Evolutionary conservation across 2,888 invertebrate species (phyloP).

Genomic region (Apantesis nais): DNA sequence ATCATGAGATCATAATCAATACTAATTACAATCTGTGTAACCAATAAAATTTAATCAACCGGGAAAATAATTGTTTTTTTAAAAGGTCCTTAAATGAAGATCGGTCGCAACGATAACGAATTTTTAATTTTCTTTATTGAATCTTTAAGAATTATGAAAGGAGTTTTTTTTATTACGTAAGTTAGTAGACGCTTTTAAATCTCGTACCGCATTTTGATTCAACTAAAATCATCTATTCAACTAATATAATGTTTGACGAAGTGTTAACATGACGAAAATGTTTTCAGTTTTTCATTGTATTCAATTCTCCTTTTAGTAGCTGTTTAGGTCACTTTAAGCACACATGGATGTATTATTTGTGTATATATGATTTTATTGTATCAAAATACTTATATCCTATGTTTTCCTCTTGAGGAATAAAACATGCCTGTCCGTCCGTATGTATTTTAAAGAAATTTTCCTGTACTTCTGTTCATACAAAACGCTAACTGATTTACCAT

Average conservation of each 20-base stretch:
- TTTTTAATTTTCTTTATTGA: slow-evolving; percentile 52
- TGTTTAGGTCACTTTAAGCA: neutral
- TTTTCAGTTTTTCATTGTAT: neutral
- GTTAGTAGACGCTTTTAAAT: slow-evolving; percentile 6
- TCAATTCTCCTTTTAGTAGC: no score
- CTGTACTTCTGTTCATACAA: neutral
- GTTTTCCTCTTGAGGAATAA: neutral
- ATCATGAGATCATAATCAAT: slow-evolving; percentile 51
- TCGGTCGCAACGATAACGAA: slow-evolving; percentile 57
- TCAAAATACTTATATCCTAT: neutral
- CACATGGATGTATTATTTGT: neutral
- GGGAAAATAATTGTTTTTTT: slow-evolving; percentile 52
- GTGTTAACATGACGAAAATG: neutral
- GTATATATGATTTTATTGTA: neutral
- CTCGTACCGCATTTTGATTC: neutral
- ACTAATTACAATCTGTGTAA: slow-evolving; percentile 66
- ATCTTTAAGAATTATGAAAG: slow-evolving; percentile 31
- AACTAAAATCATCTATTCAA: neutral
- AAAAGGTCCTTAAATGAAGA: slow-evolving; percentile 54
- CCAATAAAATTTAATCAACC: slow-evolving; percentile 71
- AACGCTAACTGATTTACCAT: neutral
- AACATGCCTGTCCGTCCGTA: neutral
- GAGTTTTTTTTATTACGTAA: slow-evolving; percentile 28
- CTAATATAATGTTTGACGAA: neutral
- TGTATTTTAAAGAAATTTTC: neutral